phyloP scores from a whole-genome alignment of 2,797 vertebrate genomes.

The Lepus townsendii region DNA sequence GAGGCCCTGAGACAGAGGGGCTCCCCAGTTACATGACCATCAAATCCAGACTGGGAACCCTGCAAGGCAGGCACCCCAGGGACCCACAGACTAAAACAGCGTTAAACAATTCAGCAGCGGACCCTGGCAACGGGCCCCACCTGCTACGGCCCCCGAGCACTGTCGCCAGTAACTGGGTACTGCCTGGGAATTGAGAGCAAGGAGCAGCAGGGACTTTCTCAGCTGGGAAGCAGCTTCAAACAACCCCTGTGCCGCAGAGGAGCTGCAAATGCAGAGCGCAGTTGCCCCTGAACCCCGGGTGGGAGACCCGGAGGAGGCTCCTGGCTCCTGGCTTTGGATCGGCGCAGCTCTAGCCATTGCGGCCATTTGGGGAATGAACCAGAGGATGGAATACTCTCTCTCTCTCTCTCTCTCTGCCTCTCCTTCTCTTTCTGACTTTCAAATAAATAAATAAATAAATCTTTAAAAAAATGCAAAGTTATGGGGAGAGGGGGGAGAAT shows the following conservation, averaged over 20 bases:
- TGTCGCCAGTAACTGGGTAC: neutral
- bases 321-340: too few relatives aligned
- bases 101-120: rapidly evolving
- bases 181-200: neutral
- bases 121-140: neutral
- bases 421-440: too few relatives aligned
- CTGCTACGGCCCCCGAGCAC: neutral
- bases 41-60: neutral
- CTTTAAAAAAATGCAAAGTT: neutral
- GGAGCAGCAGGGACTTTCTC: neutral
- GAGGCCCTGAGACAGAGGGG: neutral
- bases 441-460: too few relatives aligned
- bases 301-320: too few relatives aligned
- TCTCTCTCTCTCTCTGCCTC: too few relatives aligned
- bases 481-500: neutral
- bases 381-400: too few relatives aligned
- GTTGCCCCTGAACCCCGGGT: neutral
- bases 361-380: too few relatives aligned
- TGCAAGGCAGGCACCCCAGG: neutral
- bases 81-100: neutral
- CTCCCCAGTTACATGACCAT: neutral
- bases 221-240: neutral
- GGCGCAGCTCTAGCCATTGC: too few relatives aligned
- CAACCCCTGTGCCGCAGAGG: neutral
- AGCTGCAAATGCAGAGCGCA: neutral